Base-by-base conservation (phyloP, 2,888 invertebrate species). In the Auanema sp. region DNA sequence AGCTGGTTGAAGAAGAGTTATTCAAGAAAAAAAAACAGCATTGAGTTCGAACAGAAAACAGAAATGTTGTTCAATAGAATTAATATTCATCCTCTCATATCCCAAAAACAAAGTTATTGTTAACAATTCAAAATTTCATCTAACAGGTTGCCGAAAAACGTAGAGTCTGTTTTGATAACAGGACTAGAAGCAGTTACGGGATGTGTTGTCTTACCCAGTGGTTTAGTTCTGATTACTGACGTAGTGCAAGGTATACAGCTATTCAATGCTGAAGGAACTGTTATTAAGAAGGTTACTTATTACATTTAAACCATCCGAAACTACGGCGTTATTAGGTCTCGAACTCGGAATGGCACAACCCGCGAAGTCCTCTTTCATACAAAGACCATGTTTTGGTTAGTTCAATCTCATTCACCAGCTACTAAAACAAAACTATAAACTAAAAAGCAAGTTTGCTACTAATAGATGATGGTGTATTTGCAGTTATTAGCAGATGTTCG, bases 341-440 rank as follows among this genome's bases (percentile, higher is more conserved):
- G 25, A 42, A 58, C 0, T 57, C 68, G 1, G 68, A 71, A 42
- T 74, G 68, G 63, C 60, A 68, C 12, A 62, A 65, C 41, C 57
- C 68, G 1, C 58, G 66, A 60, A 66, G 67, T 25, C 73, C 73
- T 0, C 60, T 73, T 12, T 68, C 66, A 23, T 68, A 71, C 54
- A 71, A 71, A 53, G 73, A 73, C 18, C 70, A 73, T 40, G 63
- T 73, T 50, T 40, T 71, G 57, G 72, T 69, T n/a, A 54, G 67
- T 53, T 44, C 41, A 14, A 21, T 58, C 40, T 44, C n/a, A n/a
- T n/a, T n/a, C 18, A 25, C n/a, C 16, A 59, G 33, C 23, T 4
- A n/a, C 6, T 24, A 43, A 43, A n/a, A 43, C 14, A 14, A 1
- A 14, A 12, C 14, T 43, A 14, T 43, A 12, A 43, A 14, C 43